Conservation (phyloP, 1,140 invertebrate genomes). For the Papilio dardanus region DNA sequence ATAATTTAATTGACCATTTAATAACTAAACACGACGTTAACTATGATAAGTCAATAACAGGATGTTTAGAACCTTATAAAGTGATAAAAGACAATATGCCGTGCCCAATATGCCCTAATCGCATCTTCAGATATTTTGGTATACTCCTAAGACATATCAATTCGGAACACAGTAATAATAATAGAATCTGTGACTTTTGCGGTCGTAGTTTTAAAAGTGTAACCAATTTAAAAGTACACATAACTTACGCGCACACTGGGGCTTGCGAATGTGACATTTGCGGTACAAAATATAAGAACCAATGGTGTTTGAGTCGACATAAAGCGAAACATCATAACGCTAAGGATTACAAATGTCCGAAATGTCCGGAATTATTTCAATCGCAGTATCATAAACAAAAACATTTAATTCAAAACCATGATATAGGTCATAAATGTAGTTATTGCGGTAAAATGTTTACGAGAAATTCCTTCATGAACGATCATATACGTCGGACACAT, state of each 20-base stretch:
- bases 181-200: slow-evolving; percentile 71
- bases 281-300: slow-evolving; percentile 64
- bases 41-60: slow-evolving; percentile 60
- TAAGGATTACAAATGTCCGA: slow-evolving; percentile 68
- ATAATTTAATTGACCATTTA: slow-evolving; percentile 64
- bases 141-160: slow-evolving; percentile 66
- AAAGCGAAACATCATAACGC: slow-evolving; percentile 64
- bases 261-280: slow-evolving; percentile 64
- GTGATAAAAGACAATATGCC: slow-evolving; percentile 69
- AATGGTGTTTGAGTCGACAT: slow-evolving; percentile 64
- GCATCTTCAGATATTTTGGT: slow-evolving; percentile 63
- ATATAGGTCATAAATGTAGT: slow-evolving; percentile 66
- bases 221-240: slow-evolving; percentile 65
- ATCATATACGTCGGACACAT: slow-evolving; percentile 70
- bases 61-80: slow-evolving; percentile 64
- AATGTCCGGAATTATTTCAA: slow-evolving; percentile 66
- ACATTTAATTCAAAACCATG: slow-evolving; percentile 68
- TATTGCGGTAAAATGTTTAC: slow-evolving; percentile 75
- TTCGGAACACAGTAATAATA: slow-evolving; percentile 66
- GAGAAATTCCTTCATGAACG: slow-evolving; percentile 71
- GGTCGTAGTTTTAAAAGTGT: slow-evolving; percentile 64
- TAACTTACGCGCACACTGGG: slow-evolving; percentile 60
- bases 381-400: slow-evolving; percentile 74
- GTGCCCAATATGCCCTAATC: slow-evolving; percentile 59
- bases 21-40: slow-evolving; percentile 60